A percentile compares a stretch with the other conserved stretches of the same genome.
phyloP scores from a whole-genome alignment of 2,888 invertebrate genomes.

The Steinernema hermaphroditum region DNA sequence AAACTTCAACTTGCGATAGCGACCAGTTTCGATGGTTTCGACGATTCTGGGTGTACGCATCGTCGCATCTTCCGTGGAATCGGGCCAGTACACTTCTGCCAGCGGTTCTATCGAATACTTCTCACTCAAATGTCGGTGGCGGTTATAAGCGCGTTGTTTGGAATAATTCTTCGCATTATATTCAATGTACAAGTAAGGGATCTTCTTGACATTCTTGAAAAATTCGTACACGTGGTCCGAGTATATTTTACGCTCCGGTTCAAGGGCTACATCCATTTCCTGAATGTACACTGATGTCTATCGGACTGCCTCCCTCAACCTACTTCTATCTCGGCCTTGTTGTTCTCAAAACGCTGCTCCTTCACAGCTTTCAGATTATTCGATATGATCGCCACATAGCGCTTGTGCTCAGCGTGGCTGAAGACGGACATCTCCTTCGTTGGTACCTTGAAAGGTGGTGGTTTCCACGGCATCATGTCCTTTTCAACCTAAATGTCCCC shows the following conservation, averaged over 20 bases:
- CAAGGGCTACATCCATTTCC: background rate
- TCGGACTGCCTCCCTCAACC: background rate
- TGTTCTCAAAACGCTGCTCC: background rate
- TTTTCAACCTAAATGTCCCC: too few relatives aligned
- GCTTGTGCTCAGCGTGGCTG: background rate
- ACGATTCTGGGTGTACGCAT: background rate
- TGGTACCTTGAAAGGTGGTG: background rate
- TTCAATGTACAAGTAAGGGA: background rate
- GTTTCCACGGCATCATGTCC: conserved; percentile 2
- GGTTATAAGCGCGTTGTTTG: background rate
- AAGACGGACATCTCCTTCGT: background rate
- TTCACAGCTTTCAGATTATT: background rate
- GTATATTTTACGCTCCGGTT: background rate
- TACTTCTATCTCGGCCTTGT: background rate
- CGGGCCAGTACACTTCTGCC: background rate
- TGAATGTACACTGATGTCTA: background rate
- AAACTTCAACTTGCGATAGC: background rate
- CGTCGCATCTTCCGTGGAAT: background rate
- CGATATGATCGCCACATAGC: conserved; percentile 16
- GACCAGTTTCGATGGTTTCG: background rate
- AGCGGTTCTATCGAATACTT: conserved; percentile 5
- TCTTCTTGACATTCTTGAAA: conserved; percentile 5
- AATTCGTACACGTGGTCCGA: background rate
- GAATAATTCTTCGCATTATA: background rate
- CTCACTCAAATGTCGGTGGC: background rate